Evolutionary conservation across 2,888 invertebrate species (phyloP).

Genomic region (Eupithecia centaureata): DNA sequence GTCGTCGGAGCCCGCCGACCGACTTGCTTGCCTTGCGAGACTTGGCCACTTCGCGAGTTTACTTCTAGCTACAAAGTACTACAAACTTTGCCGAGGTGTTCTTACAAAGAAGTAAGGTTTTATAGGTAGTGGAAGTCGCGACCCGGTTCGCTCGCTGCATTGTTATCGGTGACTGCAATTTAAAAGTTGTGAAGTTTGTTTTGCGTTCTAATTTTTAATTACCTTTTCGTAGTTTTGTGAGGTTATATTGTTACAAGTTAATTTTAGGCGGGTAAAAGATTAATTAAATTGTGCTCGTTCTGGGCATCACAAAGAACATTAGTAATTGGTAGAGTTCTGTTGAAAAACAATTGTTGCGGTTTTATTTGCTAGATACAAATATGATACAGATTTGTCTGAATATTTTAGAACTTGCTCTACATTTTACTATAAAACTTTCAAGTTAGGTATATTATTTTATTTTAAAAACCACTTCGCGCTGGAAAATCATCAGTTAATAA

Average conservation of each 20-base stretch:
- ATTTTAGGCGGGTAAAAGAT: conserved; percentile 4
- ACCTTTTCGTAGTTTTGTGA: conserved; percentile 26
- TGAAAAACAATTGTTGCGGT: too few relatives aligned
- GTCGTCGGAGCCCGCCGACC: conserved; percentile 56
- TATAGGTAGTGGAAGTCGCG: conserved; percentile 69
- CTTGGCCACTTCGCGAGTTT: conserved; percentile 69
- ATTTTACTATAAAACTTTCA: background rate
- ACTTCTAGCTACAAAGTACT: conserved; percentile 73
- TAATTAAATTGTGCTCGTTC: background rate
- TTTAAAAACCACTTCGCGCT: conserved; percentile 8
- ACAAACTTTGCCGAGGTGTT: conserved; percentile 72
- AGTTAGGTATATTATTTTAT: background rate
- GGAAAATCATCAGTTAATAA: conserved; percentile 3
- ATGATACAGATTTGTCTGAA: too few relatives aligned
- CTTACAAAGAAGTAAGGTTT: conserved; percentile 80
- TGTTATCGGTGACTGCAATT: conserved; percentile 76
- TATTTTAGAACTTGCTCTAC: background rate
- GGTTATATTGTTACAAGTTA: conserved; percentile 25
- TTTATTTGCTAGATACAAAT: too few relatives aligned
- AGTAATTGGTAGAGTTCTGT: too few relatives aligned
- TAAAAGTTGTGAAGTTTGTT: conserved; percentile 68
- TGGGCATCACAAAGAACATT: background rate
- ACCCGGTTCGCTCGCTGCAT: conserved; percentile 58
- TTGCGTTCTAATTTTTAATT: conserved; percentile 54
- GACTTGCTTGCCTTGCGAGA: conserved; percentile 35